These are phyloP conservation scores for Anomalospiza imberbis DNA, from an alignment of 2,797 vertebrate species.

Conservation along the genomic window DNA sequence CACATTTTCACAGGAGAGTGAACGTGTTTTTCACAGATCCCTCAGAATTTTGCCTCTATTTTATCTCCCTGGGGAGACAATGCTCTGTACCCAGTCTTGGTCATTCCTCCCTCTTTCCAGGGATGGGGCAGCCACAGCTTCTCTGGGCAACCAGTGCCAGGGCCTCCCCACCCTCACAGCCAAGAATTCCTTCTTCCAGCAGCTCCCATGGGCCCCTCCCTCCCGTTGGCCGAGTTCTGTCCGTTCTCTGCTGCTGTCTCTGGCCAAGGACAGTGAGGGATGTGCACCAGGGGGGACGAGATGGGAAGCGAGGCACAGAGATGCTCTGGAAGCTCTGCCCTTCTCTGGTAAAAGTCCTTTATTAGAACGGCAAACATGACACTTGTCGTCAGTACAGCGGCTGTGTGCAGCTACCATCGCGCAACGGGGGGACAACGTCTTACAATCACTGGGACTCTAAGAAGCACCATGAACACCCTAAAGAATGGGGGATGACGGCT, in stretches of 20 bases:
- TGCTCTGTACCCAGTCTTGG: not conserved
- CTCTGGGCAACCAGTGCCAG: not conserved
- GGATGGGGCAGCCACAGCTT: not conserved
- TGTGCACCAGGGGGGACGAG: accelerated
- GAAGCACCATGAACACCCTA: conserved; percentile 71
- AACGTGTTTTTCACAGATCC: not conserved
- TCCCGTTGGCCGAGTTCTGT: accelerated
- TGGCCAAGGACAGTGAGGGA: accelerated
- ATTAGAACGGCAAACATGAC: conserved; percentile 85
- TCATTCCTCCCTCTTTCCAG: not conserved
- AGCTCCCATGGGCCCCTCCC: not conserved
- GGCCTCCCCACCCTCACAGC: not conserved
- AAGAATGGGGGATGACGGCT: conserved; percentile 45
- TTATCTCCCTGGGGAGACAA: not conserved
- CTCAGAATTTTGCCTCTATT: not conserved
- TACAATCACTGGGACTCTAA: conserved; percentile 77
- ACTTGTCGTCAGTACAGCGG: conserved; percentile 63
- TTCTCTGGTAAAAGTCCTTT: conserved; percentile 81
- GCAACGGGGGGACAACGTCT: conserved; percentile 56
- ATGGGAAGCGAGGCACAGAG: not conserved
- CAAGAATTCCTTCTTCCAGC: not conserved
- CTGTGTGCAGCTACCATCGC: conserved; percentile 72
- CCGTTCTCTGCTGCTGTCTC: not conserved
- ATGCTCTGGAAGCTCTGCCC: not conserved
- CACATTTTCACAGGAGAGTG: too few species aligned